Conservation (phyloP, 1,140 invertebrate species). For the Ceratitis capitata region DNA sequence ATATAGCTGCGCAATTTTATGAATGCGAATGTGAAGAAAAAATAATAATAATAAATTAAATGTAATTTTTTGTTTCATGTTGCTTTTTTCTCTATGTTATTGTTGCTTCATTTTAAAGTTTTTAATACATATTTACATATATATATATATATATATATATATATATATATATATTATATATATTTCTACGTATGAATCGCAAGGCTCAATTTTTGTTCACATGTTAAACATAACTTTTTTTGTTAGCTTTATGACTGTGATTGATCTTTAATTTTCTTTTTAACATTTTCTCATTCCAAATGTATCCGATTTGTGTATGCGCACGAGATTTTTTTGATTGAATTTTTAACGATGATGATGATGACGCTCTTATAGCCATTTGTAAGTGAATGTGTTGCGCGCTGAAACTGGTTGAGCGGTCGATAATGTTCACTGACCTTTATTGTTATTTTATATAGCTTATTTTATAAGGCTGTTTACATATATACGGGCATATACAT, state of each 20-base stretch:
- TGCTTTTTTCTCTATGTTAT: background rate
- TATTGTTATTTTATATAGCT: background rate
- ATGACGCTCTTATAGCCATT: background rate
- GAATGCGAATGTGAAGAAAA: background rate
- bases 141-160: background rate
- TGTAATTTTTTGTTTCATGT: background rate
- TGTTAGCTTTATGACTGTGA: background rate
- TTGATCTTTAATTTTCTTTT: background rate
- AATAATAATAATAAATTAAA: background rate
- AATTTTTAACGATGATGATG: background rate
- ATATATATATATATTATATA: background rate
- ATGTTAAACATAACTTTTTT: background rate
- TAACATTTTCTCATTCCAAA: background rate
- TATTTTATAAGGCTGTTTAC: background rate
- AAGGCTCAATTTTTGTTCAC: background rate
- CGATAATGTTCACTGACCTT: conserved; percentile 21
- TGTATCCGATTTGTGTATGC: background rate
- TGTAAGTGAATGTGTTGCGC: background rate
- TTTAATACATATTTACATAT: background rate
- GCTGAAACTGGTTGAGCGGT: background rate
- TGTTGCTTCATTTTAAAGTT: background rate
- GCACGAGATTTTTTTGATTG: background rate
- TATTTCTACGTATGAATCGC: background rate
- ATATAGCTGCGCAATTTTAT: background rate
- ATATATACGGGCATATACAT: too few species aligned